Evolutionary conservation across 2,797 vertebrate species (phyloP).

Genomic region (Scyliorhinus canicula): DNA sequence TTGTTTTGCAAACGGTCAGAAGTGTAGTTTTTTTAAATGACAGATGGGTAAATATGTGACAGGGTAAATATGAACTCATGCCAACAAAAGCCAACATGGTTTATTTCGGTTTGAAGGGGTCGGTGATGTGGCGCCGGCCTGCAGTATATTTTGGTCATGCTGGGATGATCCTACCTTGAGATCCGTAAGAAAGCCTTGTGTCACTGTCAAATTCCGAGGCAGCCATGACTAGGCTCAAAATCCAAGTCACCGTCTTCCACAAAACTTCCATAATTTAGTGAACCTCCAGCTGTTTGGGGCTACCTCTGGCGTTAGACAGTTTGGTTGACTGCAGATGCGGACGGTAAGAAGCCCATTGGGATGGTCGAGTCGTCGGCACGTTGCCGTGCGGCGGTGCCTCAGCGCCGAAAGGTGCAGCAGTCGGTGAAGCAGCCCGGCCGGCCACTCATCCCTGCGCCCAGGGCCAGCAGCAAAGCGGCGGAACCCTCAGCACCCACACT

Average conservation of each 20-base stretch:
- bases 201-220: conserved; percentile 81
- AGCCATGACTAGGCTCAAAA: conserved; percentile 90
- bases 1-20: not conserved
- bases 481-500: conserved; percentile 60
- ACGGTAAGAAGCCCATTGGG: conserved; percentile 74
- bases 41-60: not conserved
- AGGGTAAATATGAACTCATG: not conserved
- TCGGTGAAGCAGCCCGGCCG: not conserved
- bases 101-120: not conserved
- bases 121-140: not conserved
- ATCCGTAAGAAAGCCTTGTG: conserved; percentile 80
- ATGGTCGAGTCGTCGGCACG: not conserved
- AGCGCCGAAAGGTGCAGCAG: conserved; percentile 10
- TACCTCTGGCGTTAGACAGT: conserved; percentile 70
- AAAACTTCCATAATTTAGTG: conserved; percentile 98
- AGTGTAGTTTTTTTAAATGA: not conserved
- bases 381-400: not conserved
- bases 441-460: conserved; percentile 25
- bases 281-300: conserved; percentile 65
- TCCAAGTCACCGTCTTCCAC: conserved; percentile 98
- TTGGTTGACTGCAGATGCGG: conserved; percentile 64
- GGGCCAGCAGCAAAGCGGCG: not conserved
- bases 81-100: not conserved
- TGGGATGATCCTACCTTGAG: conserved; percentile 79
- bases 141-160: not conserved